Conservation (phyloP, 1,140 invertebrate genomes). For the Zaprionus lachaisei region DNA sequence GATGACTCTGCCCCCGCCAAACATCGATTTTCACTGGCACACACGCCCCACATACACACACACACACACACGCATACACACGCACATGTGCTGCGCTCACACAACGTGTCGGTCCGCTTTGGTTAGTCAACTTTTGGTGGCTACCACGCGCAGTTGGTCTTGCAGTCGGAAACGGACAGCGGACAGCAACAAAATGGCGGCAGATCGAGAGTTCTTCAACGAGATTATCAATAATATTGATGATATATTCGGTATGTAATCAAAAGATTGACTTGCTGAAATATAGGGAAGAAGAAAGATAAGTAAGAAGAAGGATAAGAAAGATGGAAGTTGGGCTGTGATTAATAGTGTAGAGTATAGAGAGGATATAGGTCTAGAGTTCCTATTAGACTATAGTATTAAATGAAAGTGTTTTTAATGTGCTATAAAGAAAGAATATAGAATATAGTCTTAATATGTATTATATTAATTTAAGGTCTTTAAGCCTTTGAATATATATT, state of each 20-base stretch:
- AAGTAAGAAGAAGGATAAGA: not conserved
- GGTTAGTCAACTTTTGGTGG: constrained; percentile 45
- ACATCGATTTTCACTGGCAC: constrained; percentile 73
- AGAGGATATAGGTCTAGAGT: not conserved
- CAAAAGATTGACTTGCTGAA: not conserved
- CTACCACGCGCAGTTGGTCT: constrained; percentile 37
- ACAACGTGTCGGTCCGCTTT: not conserved
- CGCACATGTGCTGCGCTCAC: constrained; percentile 25
- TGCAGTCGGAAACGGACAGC: constrained; percentile 12
- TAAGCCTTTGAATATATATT: too few relatives aligned
- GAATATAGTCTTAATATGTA: not conserved
- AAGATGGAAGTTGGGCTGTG: too few relatives aligned
- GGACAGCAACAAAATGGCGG: constrained; percentile 55
- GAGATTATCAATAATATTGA: constrained; percentile 81
- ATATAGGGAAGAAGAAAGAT: not conserved
- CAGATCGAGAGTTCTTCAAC: constrained; percentile 78
- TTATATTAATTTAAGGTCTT: too few relatives aligned
- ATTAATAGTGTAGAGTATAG: not conserved
- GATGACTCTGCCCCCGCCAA: constrained; percentile 48
- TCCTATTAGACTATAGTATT: not conserved
- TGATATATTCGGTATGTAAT: constrained; percentile 79
- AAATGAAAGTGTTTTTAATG: too few relatives aligned
- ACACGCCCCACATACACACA: constrained; percentile 45
- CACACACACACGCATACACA: constrained; percentile 19
- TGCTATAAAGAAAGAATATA: not conserved